phyloP scores from a whole-genome alignment of 2,797 vertebrate genomes.

The Chelonia mydas region DNA sequence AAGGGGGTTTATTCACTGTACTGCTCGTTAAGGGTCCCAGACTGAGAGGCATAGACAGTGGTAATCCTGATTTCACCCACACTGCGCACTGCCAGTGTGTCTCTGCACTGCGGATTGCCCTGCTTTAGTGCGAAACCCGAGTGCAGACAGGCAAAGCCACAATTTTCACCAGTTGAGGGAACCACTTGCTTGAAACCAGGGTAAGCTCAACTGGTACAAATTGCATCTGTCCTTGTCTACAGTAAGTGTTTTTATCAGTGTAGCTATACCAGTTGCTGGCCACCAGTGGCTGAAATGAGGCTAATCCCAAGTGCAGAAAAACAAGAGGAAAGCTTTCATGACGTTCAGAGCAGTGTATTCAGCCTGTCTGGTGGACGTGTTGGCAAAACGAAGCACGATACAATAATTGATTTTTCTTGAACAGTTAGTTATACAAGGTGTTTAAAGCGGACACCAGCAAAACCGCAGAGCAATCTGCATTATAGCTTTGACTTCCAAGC shows the following conservation, averaged over 20 bases:
- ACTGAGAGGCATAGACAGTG: neutral
- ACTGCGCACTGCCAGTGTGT: neutral
- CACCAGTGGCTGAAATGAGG: neutral
- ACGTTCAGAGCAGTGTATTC: neutral
- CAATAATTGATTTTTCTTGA: constrained; percentile 7
- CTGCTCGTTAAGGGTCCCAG: neutral
- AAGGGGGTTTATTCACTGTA: neutral
- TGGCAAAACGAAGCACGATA: rapidly evolving
- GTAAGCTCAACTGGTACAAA: neutral
- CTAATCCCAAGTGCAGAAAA: neutral
- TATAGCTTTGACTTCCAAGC: neutral
- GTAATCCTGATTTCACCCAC: no score
- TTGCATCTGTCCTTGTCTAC: neutral
- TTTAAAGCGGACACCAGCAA: neutral
- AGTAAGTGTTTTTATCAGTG: neutral
- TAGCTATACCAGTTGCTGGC: neutral
- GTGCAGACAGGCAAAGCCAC: no score
- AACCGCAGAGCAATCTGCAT: neutral
- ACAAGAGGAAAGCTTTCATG: neutral
- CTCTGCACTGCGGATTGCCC: neutral
- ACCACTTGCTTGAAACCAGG: neutral
- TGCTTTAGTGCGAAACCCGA: no score
- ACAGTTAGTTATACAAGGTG: rapidly evolving
- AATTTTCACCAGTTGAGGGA: neutral
- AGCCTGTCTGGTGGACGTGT: neutral